Percentiles rank a stretch among this genome's conserved stretches.
phyloP scores from a whole-genome alignment of 2,113 vertebrate species.

The Malurus elegans region DNA sequence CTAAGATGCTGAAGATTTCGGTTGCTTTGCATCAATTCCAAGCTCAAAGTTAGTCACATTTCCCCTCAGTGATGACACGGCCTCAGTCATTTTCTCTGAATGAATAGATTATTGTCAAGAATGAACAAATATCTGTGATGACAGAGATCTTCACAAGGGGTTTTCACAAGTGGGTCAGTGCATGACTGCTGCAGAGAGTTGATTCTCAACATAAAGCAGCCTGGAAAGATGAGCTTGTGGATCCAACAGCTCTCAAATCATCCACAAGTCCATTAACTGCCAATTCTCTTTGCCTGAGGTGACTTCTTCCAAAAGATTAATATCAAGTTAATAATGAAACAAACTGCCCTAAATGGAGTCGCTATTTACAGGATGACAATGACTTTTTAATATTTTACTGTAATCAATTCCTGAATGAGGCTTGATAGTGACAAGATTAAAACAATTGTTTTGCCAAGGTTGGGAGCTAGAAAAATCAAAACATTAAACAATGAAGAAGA shows the following conservation, averaged over 20 bases:
- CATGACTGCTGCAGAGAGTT: background rate
- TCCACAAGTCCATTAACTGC: background rate
- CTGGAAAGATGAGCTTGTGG: background rate
- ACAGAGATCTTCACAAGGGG: background rate
- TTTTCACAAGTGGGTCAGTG: background rate
- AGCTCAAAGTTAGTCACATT: background rate
- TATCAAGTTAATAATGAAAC: background rate
- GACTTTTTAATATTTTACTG: background rate
- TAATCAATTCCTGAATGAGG: background rate
- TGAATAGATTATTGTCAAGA: background rate
- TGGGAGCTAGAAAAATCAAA: background rate
- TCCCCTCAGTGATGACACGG: background rate
- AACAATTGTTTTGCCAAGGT: background rate
- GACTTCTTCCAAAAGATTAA: background rate
- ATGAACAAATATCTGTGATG: background rate
- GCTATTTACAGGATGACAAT: background rate
- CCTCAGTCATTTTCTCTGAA: background rate
- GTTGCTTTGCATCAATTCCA: background rate
- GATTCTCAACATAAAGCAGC: background rate
- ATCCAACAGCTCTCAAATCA: background rate
- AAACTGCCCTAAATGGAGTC: background rate
- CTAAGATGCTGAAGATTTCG: background rate
- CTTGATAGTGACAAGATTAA: background rate
- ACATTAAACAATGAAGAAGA: background rate
- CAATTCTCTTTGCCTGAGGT: background rate